Evolutionary conservation across 1,140 invertebrate genomes (phyloP), one percentile per base, ranked within the genome.

Genomic region (Anastatus disparis): DNA sequence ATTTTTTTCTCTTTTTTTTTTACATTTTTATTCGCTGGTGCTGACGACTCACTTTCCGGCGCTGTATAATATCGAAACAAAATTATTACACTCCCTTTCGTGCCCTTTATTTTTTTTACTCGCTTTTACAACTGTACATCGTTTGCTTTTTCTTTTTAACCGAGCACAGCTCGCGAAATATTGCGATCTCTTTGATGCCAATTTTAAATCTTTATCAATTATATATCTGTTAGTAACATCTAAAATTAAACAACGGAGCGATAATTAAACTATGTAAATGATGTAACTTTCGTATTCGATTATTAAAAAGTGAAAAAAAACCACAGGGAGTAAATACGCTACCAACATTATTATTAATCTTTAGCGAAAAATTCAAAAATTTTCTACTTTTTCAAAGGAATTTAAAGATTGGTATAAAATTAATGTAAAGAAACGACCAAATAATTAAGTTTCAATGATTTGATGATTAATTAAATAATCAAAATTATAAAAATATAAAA

Each of bases 121-220:
- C n/a, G n/a, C n/a, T n/a, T n/a, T n/a, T n/a, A n/a, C n/a, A n/a
- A n/a, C n/a, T n/a, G 15, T 10, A 40, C 31, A 56, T 67, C 38
- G n/a, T n/a, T n/a, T n/a, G n/a, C n/a, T n/a, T n/a, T n/a, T n/a
- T n/a, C n/a, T 38, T 66, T 13, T 59, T 68, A 48, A 29, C 40
- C 68, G 69, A 71, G 69, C 69, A 58, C 69, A 71, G 69, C 69
- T 71, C 69, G 61, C 50, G 27, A 61, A 48, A 48, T 61, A 68
- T 17, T 56, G 68, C 38, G n/a, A 50, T 31, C 48, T n/a, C n/a
- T 42, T 56, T 26, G 13, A 61, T 58, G 42, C 53, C 69, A 71
- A 71, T 71, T 48, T n/a, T n/a, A n/a, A n/a, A n/a, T n/a, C n/a
- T n/a, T n/a, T n/a, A n/a, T n/a, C n/a, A n/a, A n/a, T n/a, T 48